Evolutionary conservation across 2,888 invertebrate species (phyloP), one percentile per base, ranked within the genome.

Genomic region (Netelia melanura): DNA sequence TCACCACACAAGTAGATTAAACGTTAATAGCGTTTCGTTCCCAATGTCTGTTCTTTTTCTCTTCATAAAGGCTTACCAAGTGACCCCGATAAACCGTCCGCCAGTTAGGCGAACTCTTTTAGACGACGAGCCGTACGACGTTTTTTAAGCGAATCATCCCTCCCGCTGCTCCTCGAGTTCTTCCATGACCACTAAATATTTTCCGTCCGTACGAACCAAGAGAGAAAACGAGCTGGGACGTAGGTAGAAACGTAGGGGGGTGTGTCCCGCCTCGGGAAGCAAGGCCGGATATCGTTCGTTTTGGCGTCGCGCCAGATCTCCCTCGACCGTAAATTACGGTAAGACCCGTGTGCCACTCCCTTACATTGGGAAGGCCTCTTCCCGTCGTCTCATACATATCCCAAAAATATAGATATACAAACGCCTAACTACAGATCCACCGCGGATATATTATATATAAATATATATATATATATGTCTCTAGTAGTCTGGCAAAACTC

Each of bases 221-320:
- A 11, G 44, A 21, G 68, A 68, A 43, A 38, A 10, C 9, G 76
- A 38, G 17, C 17, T 30, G 11, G 43, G 11, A n/a, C 3, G 14
- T 9, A 58, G 65, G 43, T 70, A 64, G 14, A 64, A 68, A 17
- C 65, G 54, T 38, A 38, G 71, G 65, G 70, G 21, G 44, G 52
- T 70, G 30, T 64, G 38, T 25, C 43, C 76, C 68, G 48, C 44
- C 56, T 56, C 48, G 43, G 75, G 52, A 74, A 72, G 68, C 85
- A 86, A 78, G 86, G 83, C 87, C 86, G 89, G 89, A 90, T 90
- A 91, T 89, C 88, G 89, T 88, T 87, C 89, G 88, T 88, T 87
- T 89, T 92, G 92, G 92, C 90, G 14, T 61, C 14, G 21, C n/a
- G 90, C 92, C 92, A 91, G 88, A 89, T 88, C 88, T 89, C 86